Base-by-base conservation (phyloP, 2,888 invertebrate genomes). In the Lordiphosa fenestrarum region DNA sequence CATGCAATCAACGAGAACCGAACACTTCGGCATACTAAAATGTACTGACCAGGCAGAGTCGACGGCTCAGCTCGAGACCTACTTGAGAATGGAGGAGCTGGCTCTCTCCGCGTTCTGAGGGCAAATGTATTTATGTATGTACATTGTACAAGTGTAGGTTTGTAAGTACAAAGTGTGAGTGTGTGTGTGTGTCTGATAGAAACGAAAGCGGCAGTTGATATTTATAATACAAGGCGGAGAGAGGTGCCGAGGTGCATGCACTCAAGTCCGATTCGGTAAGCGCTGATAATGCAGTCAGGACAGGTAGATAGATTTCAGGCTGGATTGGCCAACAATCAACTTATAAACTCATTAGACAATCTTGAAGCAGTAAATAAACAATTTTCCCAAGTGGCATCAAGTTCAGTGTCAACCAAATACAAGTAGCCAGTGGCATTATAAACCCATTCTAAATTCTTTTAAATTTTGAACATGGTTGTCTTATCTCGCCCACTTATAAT, bases 31-130 rank as follows among this genome's bases (percentile, higher is more conserved):
- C 56, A 41, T 53, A 25, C 49, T 37, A 37, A 30, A 46, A 44
- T 48, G 50, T 21, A 73, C 73, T 73, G 56, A 25, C 23, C 23
- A 30, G 23, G 13, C 44, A 12, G 52, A 23, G 50, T 19, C n/a
- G 23, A 52, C 33, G 47, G 53, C 73, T 62, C 56, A 60, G 57
- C 71, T 66, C 54, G 53, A 40, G 39, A 63, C 39, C 41, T 23
- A 46, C 59, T 48, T 57, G 56, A 64, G 53, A 49, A 53, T 25
- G 21, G 30, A 30, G 30, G 4, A 33, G 21, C 46, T 6, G n/a
- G n/a, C 21, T 47, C 36, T 19, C 35, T 19, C 35, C 9, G 46
- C n/a, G 12, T 49, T 48, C 7, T 36, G 30, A 7, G 23, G 53
- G 50, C 37, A n/a, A n/a, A n/a, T n/a, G n/a, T n/a, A 4, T 33